Percentiles rank a stretch among this genome's conserved stretches.
These are phyloP conservation scores for Periphyllus acericola DNA, from an alignment of 2,888 invertebrate genomes.

Conservation along the genomic window DNA sequence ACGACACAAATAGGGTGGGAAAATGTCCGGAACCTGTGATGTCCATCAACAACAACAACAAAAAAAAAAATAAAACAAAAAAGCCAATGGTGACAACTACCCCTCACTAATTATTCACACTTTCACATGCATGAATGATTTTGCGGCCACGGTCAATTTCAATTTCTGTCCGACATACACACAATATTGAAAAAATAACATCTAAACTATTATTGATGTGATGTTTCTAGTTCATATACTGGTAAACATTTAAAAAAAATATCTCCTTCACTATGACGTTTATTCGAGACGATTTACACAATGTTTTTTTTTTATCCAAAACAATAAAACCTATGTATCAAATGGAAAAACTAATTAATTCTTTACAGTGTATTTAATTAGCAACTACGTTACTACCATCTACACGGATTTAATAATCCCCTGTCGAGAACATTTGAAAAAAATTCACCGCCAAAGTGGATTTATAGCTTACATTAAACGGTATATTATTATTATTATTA, in stretches of 20 bases:
- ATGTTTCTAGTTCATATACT: not conserved
- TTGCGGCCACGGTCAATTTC: not conserved
- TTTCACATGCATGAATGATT: not conserved
- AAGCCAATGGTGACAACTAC: constrained; percentile 31
- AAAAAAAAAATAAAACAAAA: not conserved
- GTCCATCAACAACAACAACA: not conserved
- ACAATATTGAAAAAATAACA: not conserved
- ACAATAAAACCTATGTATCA: too few relatives aligned
- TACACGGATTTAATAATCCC: not conserved
- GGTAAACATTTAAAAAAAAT: not conserved
- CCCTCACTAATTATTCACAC: constrained; percentile 21
- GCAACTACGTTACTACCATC: not conserved
- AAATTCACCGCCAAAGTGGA: not conserved
- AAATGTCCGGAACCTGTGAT: constrained; percentile 47
- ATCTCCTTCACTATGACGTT: too few relatives aligned
- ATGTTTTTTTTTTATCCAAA: too few relatives aligned
- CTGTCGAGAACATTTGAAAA: not conserved
- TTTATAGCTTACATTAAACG: not conserved
- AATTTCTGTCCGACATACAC: not conserved
- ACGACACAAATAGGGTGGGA: constrained; percentile 22
- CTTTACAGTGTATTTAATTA: not conserved
- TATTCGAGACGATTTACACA: too few relatives aligned
- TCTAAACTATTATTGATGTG: not conserved
- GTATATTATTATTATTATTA: not conserved
- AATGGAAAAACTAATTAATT: not conserved